Evolutionary conservation across 2,797 vertebrate genomes (phyloP).

Genomic region (Hypotaenidia philippensis): DNA sequence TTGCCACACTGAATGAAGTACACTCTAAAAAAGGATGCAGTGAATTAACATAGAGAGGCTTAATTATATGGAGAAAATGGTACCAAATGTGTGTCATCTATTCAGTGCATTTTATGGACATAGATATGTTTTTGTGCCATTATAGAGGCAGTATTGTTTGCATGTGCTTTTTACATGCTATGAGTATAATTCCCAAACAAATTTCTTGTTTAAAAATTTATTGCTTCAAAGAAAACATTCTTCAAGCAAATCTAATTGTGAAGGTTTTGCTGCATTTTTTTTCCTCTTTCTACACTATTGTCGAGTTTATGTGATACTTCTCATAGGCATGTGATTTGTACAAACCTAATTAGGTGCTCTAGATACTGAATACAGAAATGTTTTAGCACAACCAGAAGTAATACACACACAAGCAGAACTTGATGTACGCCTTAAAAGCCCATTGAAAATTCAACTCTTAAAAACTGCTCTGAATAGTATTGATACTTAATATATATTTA

Average conservation of each 20-base stretch:
- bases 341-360: neutral
- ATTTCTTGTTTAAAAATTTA: neutral
- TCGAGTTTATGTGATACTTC: neutral
- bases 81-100: neutral
- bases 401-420: neutral
- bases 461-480: neutral
- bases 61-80: neutral
- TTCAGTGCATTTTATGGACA: conserved; percentile 8
- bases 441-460: neutral
- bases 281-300: neutral
- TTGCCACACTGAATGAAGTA: conserved; percentile 4
- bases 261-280: neutral
- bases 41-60: conserved; percentile 25
- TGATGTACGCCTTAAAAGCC: neutral
- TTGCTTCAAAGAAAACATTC: neutral
- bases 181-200: neutral
- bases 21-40: conserved; percentile 4
- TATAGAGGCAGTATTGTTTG: neutral
- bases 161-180: neutral
- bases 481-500: neutral
- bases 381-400: neutral
- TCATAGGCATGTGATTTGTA: neutral
- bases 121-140: neutral
- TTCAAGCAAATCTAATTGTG: neutral
- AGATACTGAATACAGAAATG: neutral